Conservation (phyloP, 64 coral and sea anemone genomes). For the Montipora efflorescens region DNA sequence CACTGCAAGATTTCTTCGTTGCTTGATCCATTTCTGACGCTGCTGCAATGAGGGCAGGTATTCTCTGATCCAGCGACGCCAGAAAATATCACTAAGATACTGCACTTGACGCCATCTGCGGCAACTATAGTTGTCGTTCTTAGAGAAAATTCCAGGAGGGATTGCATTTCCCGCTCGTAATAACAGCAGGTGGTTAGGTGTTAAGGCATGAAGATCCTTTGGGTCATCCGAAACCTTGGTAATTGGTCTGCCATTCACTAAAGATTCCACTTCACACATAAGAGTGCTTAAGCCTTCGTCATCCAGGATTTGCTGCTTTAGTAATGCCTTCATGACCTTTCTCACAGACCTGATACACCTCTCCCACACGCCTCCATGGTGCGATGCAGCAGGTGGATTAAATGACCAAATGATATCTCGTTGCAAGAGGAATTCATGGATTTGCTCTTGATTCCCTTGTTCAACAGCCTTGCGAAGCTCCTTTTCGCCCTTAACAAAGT, state of each 20-base stretch:
- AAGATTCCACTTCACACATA: neutral
- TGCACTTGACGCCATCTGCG: no score
- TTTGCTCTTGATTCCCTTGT: neutral
- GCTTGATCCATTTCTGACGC: no score
- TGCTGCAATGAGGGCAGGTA: neutral
- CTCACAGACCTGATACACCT: neutral
- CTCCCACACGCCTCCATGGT: neutral
- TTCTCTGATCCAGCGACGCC: neutral
- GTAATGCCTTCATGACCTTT: neutral
- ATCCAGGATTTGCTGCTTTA: neutral
- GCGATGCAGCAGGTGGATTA: neutral
- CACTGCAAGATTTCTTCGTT: no score
- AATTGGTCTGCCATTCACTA: neutral
- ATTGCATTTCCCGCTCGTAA: neutral
- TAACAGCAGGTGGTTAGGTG: neutral
- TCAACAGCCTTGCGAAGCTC: neutral
- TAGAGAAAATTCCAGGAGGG: neutral
- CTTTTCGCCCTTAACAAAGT: neutral
- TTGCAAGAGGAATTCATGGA: neutral
- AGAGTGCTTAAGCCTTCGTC: neutral
- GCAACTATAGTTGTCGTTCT: no score
- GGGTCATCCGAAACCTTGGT: neutral
- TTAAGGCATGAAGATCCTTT: neutral
- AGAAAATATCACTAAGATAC: neutral
- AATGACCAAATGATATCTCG: neutral